Conservation (phyloP, 35 echinoderm and acorn worm species). For the Lytechinus variegatus region DNA sequence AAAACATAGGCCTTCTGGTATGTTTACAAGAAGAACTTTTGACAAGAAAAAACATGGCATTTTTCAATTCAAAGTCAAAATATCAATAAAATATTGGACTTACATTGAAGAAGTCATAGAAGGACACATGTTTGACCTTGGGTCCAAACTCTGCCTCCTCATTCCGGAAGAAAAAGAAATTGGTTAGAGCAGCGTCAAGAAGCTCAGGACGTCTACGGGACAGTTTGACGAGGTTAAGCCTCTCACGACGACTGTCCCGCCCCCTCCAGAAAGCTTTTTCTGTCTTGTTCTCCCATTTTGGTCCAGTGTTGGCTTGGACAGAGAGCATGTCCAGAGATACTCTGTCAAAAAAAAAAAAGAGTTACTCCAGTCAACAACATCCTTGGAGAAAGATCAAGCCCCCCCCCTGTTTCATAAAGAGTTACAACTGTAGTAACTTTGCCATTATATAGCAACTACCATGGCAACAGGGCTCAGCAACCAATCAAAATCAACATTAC, state of each 20-base stretch:
- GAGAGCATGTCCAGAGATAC: conserved; percentile 96
- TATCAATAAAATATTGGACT: neutral
- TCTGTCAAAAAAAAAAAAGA: conserved; percentile 52
- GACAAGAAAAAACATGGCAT: too few species aligned
- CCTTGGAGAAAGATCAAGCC: too few species aligned
- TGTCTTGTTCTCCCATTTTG: conserved; percentile 89
- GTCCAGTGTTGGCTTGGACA: conserved; percentile 94
- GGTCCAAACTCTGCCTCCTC: conserved; percentile 88
- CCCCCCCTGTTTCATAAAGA: too few species aligned
- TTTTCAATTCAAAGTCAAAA: too few species aligned
- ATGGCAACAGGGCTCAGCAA: too few species aligned
- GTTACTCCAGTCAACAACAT: neutral
- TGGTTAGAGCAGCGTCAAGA: conserved; percentile 92
- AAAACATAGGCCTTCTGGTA: too few species aligned
- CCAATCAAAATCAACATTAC: too few species aligned
- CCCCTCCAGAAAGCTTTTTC: conserved; percentile 91
- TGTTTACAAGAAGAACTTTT: too few species aligned
- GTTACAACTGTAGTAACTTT: too few species aligned
- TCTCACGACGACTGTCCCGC: conserved; percentile 83
- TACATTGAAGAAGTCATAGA: conserved; percentile 99
- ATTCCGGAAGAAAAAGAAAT: conserved; percentile 87
- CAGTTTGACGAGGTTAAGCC: conserved; percentile 86
- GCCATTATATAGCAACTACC: too few species aligned
- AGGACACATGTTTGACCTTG: conserved; percentile 94
- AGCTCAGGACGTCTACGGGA: conserved; percentile 77